A percentile compares a stretch with the other conserved stretches of the same genome.
Conservation (phyloP, 2,888 invertebrate genomes). For the Campopleginae sp. region DNA sequence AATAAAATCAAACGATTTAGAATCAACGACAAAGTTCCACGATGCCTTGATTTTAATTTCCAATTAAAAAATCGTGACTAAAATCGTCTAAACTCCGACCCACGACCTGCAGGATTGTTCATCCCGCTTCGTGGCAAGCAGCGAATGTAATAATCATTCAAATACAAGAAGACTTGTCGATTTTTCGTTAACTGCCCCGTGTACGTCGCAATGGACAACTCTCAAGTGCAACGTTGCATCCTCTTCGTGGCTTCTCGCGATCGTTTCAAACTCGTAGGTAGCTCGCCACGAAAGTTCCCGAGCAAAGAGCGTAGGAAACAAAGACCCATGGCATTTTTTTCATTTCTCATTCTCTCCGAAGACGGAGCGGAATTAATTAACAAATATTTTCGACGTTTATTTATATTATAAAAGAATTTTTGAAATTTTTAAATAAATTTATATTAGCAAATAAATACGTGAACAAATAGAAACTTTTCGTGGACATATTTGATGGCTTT, state of each 20-base stretch:
- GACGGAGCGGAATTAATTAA: background rate
- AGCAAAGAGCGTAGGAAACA: conserved; percentile 25
- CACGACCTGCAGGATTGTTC: background rate
- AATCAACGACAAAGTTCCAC: background rate
- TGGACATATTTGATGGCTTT: background rate
- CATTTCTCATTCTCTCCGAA: background rate
- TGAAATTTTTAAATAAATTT: too few relatives aligned
- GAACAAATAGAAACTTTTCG: background rate
- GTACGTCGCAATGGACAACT: conserved; percentile 36
- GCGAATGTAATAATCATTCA: background rate
- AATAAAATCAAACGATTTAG: background rate
- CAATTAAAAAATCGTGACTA: background rate
- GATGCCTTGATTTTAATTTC: background rate
- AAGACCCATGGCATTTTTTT: conserved; percentile 8
- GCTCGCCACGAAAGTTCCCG: conserved; percentile 24
- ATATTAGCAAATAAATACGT: too few relatives aligned
- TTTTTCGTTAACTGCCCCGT: background rate
- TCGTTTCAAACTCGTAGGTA: conserved; percentile 44
- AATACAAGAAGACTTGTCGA: background rate
- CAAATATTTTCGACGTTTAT: background rate
- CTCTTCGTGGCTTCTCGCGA: conserved; percentile 50
- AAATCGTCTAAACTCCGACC: background rate
- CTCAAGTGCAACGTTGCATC: conserved; percentile 44
- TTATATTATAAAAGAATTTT: background rate
- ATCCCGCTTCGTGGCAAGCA: background rate